A percentile compares a stretch with the other conserved stretches of the same genome.
phyloP scores from a whole-genome alignment of 2,888 invertebrate species.

The Pollenia griseotomentosa region DNA sequence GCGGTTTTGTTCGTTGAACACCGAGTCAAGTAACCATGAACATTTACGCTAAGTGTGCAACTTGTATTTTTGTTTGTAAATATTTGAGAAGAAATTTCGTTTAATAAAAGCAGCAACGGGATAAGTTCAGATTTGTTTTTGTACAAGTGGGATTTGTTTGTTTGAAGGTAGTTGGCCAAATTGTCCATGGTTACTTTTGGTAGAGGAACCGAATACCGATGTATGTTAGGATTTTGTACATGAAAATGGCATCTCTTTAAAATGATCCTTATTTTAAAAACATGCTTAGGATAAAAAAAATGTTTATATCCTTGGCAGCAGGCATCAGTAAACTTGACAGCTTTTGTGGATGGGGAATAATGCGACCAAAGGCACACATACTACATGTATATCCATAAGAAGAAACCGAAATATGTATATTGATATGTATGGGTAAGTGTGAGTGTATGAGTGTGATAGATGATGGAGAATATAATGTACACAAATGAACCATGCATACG shows the following conservation, averaged over 20 bases:
- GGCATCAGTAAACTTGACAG: conserved; percentile 81
- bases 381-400: background rate
- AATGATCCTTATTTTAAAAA: conserved; percentile 75
- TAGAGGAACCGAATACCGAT: conserved; percentile 53
- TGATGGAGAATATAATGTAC: conserved; percentile 78
- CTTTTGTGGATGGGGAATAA: conserved; percentile 76
- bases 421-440: conserved; percentile 10
- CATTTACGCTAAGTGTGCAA: background rate
- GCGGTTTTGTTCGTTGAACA: conserved; percentile 4
- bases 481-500: conserved; percentile 68
- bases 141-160: too few relatives aligned
- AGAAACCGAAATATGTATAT: conserved; percentile 6
- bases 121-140: too few relatives aligned
- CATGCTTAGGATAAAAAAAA: conserved; percentile 80
- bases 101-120: too few relatives aligned
- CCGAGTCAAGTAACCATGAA: conserved; percentile 34
- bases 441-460: conserved; percentile 74
- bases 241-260: conserved; percentile 47
- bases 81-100: too few relatives aligned
- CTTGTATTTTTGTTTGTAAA: too few relatives aligned
- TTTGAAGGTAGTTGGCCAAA: too few relatives aligned
- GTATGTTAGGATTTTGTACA: conserved; percentile 2
- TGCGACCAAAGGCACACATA: conserved; percentile 31
- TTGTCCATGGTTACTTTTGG: background rate
- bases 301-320: conserved; percentile 80